Evolutionary conservation across 1,140 invertebrate genomes (phyloP).

Genomic region (Aphidius ervi): DNA sequence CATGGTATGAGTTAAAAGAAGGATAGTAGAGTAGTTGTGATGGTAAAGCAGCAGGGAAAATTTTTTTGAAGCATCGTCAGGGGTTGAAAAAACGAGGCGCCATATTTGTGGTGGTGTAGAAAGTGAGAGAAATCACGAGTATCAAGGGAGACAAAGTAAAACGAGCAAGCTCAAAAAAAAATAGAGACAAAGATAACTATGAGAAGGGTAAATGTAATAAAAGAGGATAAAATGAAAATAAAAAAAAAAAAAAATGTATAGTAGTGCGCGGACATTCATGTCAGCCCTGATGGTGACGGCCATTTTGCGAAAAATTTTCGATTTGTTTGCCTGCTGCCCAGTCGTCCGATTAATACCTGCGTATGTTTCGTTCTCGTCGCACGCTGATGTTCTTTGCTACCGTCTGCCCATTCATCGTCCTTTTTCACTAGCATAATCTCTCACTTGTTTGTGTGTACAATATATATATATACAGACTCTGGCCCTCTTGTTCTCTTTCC

Average conservation of each 20-base stretch:
- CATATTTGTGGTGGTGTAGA: slow-evolving; percentile 53
- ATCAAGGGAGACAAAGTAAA: slow-evolving; percentile 30
- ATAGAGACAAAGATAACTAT: slow-evolving; percentile 11
- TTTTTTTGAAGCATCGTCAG: slow-evolving; percentile 2
- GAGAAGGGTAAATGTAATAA: slow-evolving; percentile 8
- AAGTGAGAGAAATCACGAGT: slow-evolving; percentile 52
- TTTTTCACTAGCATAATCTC: slow-evolving; percentile 30
- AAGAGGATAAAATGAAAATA: neutral
- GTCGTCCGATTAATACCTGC: slow-evolving; percentile 38
- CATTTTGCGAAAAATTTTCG: slow-evolving; percentile 55
- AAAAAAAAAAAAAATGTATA: slow-evolving; percentile 5
- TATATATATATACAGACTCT: too few species aligned
- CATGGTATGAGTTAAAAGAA: too few species aligned
- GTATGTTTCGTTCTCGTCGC: slow-evolving; percentile 37
- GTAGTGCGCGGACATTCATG: slow-evolving; percentile 47
- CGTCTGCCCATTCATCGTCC: slow-evolving; percentile 27
- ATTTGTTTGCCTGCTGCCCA: slow-evolving; percentile 39
- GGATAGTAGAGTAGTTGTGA: slow-evolving; percentile 3
- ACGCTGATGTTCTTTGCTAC: slow-evolving; percentile 30
- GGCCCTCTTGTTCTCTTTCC: too few species aligned
- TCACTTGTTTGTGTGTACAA: slow-evolving; percentile 6
- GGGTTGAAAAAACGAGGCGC: slow-evolving; percentile 52
- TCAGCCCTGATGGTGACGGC: slow-evolving; percentile 48
- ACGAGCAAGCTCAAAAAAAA: slow-evolving; percentile 14
- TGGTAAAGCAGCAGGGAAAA: too few species aligned